Evolutionary conservation across 2,113 vertebrate species (phyloP), one percentile per base, ranked within the genome.

Genomic region (Sterrhoptilus dennistouni): DNA sequence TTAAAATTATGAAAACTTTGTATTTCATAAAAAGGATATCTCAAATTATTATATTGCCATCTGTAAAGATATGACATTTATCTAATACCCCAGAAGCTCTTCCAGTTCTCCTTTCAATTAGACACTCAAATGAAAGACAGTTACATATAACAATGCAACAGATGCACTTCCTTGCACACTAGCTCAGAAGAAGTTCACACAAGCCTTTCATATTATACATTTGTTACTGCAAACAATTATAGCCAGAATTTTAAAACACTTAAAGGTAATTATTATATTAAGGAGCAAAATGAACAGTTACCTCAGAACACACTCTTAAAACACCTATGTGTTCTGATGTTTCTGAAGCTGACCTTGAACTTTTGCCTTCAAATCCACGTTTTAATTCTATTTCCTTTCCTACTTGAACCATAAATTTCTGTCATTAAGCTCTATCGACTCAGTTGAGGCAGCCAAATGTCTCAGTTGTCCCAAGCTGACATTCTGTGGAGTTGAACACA

Each of bases 301-400:
- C 12, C 42, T 78, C 38, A 59, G 33, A 70, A 9, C 14, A 82
- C 5, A n/a, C 10, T n/a, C 9, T 24, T 63, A 59, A 71, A 87
- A 65, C 27, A 4, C 4, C 36, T 31, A 3, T 0, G 6, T 23
- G 17, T 42, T 76, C 16, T 86, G 0, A 65, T 4, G 17, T 42
- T 72, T 83, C 74, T 47, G 5, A 54, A 33, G 9, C 24, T 85
- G 12, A 52, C 29, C 12, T 65, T n/a, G 4, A 91, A 69, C 68
- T 63, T 81, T 22, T 61, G 27, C 28, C 25, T 82, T 70, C 31
- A 91, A 93, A 68, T 29, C 6, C 29, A 69, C 3, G 3, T 25
- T 44, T n/a, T 44, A 24, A 23, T 45, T 24, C 20, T 36, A n/a
- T 22, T 74, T 68, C 0, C 35, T 80, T 82, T 75, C 81, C 19